Conservation (phyloP, 1,140 invertebrate species). For the Maniola jurtina region DNA sequence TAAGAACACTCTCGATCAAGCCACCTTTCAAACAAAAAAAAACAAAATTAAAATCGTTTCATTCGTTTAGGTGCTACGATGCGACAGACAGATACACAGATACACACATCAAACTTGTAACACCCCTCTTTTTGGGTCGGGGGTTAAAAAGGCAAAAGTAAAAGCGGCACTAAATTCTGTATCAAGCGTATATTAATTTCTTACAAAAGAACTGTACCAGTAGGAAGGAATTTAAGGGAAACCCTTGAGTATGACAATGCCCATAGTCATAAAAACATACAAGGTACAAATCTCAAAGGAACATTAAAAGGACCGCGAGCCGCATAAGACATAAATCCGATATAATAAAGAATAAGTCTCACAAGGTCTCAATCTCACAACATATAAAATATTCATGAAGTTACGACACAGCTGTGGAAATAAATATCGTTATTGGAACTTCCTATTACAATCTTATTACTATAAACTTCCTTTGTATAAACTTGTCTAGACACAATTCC, state of each 20-base stretch:
- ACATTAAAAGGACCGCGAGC: slow-evolving; percentile 17
- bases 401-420: slow-evolving; percentile 19
- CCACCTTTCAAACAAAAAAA: no score
- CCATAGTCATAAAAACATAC: slow-evolving; percentile 12
- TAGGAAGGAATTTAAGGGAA: background rate
- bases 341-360: slow-evolving; percentile 23
- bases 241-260: background rate
- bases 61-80: no score
- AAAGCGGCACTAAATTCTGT: background rate
- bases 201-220: background rate
- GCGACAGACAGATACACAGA: no score
- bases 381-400: slow-evolving; percentile 32
- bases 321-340: slow-evolving; percentile 23
- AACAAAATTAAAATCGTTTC: no score
- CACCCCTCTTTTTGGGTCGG: no score
- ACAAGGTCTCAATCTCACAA: slow-evolving; percentile 24
- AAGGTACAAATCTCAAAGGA: slow-evolving; percentile 14
- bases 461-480: no score
- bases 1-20: no score
- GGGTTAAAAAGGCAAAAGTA: no score
- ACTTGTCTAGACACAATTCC: no score
- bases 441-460: background rate
- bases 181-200: background rate
- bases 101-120: no score
- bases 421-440: slow-evolving; percentile 20